These are phyloP conservation scores for Conchocele bisecta DNA, from an alignment of 2,888 invertebrate species.

Conservation along the genomic window DNA sequence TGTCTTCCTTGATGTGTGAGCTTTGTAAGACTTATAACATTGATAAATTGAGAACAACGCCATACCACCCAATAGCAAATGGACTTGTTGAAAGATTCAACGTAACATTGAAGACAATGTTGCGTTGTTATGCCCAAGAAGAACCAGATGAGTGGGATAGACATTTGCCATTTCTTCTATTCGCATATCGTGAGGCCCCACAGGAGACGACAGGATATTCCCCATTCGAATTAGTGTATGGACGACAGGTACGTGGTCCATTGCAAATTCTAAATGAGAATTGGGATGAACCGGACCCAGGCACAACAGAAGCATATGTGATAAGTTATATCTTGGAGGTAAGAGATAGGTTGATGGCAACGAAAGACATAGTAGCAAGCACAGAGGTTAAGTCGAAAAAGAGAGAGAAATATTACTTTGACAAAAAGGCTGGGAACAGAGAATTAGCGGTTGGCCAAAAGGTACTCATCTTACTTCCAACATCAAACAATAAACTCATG, in stretches of 20 bases:
- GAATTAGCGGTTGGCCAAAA: not conserved
- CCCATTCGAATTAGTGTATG: not conserved
- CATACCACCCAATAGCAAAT: constrained; percentile 4
- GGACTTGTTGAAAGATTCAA: constrained; percentile 5
- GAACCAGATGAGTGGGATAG: constrained; percentile 1
- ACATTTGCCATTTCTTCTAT: constrained; percentile 1
- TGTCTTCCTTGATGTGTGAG: not conserved
- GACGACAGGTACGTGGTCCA: constrained; percentile 1
- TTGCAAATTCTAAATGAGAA: not conserved
- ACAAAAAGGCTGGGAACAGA: no score
- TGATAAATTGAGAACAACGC: no score
- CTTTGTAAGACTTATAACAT: no score
- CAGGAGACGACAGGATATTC: constrained; percentile 9
- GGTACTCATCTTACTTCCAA: not conserved
- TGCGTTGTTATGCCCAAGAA: not conserved
- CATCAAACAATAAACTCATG: not conserved
- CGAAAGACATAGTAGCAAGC: not conserved
- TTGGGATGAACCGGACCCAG: constrained; percentile 1
- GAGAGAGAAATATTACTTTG: no score
- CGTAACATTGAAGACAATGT: constrained; percentile 4
- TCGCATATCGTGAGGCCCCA: constrained; percentile 5
- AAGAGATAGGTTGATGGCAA: not conserved
- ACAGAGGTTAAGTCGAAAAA: not conserved
- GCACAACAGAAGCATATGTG: not conserved
- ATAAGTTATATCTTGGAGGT: not conserved